Evolutionary conservation across 2,888 invertebrate species (phyloP), one percentile per base, ranked within the genome.

Genomic region (Cybosia mesomella): DNA sequence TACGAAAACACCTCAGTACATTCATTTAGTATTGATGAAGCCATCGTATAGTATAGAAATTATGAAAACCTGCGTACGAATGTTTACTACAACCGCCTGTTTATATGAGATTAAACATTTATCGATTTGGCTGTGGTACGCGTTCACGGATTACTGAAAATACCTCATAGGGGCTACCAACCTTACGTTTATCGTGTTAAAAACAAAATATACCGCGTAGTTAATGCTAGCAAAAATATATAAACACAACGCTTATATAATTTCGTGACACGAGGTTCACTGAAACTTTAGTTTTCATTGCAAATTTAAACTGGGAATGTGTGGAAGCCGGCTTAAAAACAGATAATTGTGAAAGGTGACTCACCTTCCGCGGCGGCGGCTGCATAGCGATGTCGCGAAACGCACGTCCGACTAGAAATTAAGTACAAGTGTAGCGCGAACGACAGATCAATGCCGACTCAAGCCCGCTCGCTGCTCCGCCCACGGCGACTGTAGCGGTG

Each of bases 321-420:
- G 36, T 39, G 15, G 21, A 39, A 36, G 22, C 13, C 10, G 18
- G 18, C 28, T 39, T 55, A 18, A 21, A 60, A 39, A 7, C 2
- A 15, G 1, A 22, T 28, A 22, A 32, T 22, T 58, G 0, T 24
- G 36, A 9, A 36, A 64, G 53, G 64, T 59, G 49, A 88, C 96
- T 96, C 95, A 97, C 97, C 97, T 97, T 97, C 94, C 97, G 96
- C 91, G 97, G 97, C 86, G 97, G 97, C 87, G 97, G 97, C 96
- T 97, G 97, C 97, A 97, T 97, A 94, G 86, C 92, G 75, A 59
- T 64, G 61, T 74, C 73, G 71, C 70, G 70, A 54, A 55, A 71
- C 18, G 68, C 32, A 36, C 71, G 21, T 72, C 75, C 82, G 78
- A 81, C 71, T 55, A 71, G 58, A 70, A n/a, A 32, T 68, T 60